phyloP scores from a whole-genome alignment of 1,140 invertebrate genomes.

The Samia ricini region DNA sequence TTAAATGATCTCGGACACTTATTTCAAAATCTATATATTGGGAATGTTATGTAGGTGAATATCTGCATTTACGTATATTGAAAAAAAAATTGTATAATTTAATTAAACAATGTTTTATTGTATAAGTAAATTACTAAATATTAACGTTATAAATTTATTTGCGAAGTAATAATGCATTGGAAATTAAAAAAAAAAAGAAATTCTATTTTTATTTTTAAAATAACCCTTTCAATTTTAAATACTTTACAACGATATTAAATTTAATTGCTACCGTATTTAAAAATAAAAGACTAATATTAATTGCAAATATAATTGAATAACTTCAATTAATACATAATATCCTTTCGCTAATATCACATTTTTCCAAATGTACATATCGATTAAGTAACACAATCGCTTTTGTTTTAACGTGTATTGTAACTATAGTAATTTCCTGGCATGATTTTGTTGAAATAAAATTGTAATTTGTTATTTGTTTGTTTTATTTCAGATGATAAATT shows the following conservation, averaged over 20 bases:
- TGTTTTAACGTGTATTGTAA: slow-evolving; percentile 47
- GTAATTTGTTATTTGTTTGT: background rate
- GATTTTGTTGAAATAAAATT: slow-evolving; percentile 53
- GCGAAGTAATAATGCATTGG: too few species aligned
- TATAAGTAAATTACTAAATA: background rate
- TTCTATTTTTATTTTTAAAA: too few species aligned
- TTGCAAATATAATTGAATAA: background rate
- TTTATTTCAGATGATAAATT: too few species aligned
- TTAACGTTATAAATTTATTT: too few species aligned
- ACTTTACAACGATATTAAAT: background rate
- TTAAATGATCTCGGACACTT: slow-evolving; percentile 29
- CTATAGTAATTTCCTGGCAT: slow-evolving; percentile 41
- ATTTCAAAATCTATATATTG: slow-evolving; percentile 32
- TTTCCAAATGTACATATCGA: slow-evolving; percentile 35
- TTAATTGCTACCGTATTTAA: background rate
- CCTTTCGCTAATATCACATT: slow-evolving; percentile 25
- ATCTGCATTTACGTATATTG: background rate
- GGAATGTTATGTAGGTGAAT: slow-evolving; percentile 19
- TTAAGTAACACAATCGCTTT: slow-evolving; percentile 39
- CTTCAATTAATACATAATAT: slow-evolving; percentile 8
- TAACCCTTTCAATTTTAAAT: too few species aligned
- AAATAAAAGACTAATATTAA: background rate
- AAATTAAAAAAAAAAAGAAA: too few species aligned
- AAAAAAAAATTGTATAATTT: background rate
- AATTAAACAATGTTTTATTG: background rate